phyloP scores from a whole-genome alignment of 2,888 invertebrate genomes.

The Ypsolopha sequella region DNA sequence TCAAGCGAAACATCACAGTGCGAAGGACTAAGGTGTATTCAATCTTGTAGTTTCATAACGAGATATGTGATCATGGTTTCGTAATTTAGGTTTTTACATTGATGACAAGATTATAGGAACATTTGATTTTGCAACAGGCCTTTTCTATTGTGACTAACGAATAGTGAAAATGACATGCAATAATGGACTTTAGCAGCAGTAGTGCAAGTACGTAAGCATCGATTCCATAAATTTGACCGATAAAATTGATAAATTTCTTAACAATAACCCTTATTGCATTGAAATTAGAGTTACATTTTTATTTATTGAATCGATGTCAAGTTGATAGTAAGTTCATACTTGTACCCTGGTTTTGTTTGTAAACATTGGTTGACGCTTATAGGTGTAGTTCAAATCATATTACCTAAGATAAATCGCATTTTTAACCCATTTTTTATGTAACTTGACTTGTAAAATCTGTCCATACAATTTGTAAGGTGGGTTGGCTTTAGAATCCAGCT shows the following conservation, averaged over 20 bases:
- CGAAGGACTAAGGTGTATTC: constrained; percentile 20
- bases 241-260: neutral
- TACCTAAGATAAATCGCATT: too few species aligned
- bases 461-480: too few species aligned
- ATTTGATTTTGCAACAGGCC: constrained; percentile 20
- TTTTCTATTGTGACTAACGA: constrained; percentile 28
- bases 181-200: constrained; percentile 27
- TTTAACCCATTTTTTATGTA: too few species aligned
- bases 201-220: constrained; percentile 16
- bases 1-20: constrained; percentile 57
- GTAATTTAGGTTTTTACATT: constrained; percentile 9
- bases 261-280: too few species aligned
- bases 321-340: too few species aligned
- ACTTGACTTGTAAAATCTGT: too few species aligned
- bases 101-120: constrained; percentile 5
- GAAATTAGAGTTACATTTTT: too few species aligned
- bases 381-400: constrained; percentile 35
- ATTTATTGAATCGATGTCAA: too few species aligned
- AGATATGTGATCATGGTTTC: constrained; percentile 6
- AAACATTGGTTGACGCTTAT: constrained; percentile 41
- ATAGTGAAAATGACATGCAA: constrained; percentile 21
- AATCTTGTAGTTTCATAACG: constrained; percentile 15
- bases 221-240: neutral
- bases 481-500: too few species aligned
- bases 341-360: constrained; percentile 18